These are phyloP conservation scores for Hybos culiciformis DNA, from an alignment of 2,888 invertebrate genomes.

Conservation along the genomic window DNA sequence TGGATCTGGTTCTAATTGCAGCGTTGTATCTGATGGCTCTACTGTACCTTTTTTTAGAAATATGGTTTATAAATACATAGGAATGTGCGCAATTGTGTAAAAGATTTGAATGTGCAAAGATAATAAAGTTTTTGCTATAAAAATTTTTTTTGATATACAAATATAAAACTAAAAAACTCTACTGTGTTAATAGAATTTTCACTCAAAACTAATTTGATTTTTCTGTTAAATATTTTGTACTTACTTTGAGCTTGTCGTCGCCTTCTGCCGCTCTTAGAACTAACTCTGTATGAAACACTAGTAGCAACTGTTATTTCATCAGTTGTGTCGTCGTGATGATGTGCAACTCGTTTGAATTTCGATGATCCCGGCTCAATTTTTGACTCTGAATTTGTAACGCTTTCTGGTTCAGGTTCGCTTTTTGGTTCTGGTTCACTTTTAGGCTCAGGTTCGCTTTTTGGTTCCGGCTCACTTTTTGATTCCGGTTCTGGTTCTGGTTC, in stretches of 20 bases:
- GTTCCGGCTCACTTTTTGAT: constrained; percentile 32
- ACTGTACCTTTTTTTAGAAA: no score
- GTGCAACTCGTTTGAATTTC: constrained; percentile 43
- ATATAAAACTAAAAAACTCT: no score
- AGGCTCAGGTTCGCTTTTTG: constrained; percentile 37
- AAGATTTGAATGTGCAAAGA: no score
- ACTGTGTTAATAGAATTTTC: no score
- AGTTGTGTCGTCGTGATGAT: constrained; percentile 38
- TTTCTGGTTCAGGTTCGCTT: constrained; percentile 33
- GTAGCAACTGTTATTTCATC: constrained; percentile 59
- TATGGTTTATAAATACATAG: no score
- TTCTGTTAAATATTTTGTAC: not conserved
- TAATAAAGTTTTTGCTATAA: no score
- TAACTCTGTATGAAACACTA: constrained; percentile 66
- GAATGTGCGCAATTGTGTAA: no score
- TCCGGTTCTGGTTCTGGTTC: constrained; percentile 37
- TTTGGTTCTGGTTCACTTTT: constrained; percentile 36
- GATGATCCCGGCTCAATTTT: constrained; percentile 31
- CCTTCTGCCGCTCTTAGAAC: constrained; percentile 38
- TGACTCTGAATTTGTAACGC: constrained; percentile 35
- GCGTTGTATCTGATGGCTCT: constrained; percentile 23
- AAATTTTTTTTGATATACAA: no score
- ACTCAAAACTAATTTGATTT: no score
- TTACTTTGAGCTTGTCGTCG: constrained; percentile 18
- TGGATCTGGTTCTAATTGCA: constrained; percentile 25